phyloP scores from a whole-genome alignment of 2,888 invertebrate genomes.

The Plebejus argus region DNA sequence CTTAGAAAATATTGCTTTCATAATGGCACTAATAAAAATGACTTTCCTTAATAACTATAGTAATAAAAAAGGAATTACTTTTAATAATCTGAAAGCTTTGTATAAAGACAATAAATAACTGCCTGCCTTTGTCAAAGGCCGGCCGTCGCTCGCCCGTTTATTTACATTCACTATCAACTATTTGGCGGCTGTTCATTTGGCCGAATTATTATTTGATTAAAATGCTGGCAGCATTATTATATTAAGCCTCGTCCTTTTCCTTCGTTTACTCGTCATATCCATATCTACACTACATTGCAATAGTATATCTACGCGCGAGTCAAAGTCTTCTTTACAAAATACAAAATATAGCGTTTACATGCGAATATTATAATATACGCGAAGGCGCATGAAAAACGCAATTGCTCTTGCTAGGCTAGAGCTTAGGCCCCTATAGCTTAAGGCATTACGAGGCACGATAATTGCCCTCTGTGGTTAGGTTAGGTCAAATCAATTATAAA shows the following conservation, averaged over 20 bases:
- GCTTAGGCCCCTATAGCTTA: too few relatives aligned
- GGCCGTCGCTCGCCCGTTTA: not conserved
- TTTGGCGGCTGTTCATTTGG: not conserved
- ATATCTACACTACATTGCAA: too few relatives aligned
- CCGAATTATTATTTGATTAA: not conserved
- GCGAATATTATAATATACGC: too few relatives aligned
- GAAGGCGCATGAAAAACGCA: too few relatives aligned
- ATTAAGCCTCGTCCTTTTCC: not conserved
- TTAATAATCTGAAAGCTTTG: slow-evolving; percentile 17
- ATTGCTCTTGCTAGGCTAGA: too few relatives aligned
- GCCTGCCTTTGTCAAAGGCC: not conserved
- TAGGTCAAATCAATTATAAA: too few relatives aligned
- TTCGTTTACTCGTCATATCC: too few relatives aligned
- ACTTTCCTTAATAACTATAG: not conserved
- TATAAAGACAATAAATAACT: slow-evolving; percentile 3
- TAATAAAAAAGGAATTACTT: slow-evolving; percentile 15
- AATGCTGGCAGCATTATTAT: not conserved
- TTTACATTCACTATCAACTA: not conserved
- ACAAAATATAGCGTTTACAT: too few relatives aligned
- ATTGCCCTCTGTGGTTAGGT: too few relatives aligned
- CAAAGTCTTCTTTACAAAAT: too few relatives aligned
- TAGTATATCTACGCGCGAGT: too few relatives aligned
- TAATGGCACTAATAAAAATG: not conserved
- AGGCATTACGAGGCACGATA: too few relatives aligned
- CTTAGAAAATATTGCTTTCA: not conserved